phyloP scores from a whole-genome alignment of 2,888 invertebrate species.

The Heliconius hortense region DNA sequence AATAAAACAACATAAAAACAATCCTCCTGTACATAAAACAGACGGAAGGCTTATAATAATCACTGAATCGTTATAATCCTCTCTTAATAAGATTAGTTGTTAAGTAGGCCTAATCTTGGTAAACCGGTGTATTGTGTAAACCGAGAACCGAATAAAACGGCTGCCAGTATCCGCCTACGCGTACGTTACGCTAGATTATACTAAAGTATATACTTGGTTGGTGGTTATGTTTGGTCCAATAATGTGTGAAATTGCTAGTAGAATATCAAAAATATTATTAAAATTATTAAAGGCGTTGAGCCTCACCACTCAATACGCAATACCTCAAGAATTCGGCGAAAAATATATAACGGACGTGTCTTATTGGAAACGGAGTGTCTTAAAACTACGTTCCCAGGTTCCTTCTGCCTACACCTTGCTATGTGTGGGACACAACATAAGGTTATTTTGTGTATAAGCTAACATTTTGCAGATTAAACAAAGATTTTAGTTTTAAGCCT shows the following conservation, averaged over 20 bases:
- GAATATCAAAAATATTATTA: not conserved
- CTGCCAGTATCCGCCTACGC: constrained; percentile 9
- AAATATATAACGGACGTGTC: no score
- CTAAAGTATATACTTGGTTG: not conserved
- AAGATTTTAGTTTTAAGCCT: no score
- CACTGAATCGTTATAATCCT: constrained; percentile 21
- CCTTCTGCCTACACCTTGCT: not conserved
- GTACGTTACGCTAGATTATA: constrained; percentile 2
- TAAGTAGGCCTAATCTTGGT: constrained; percentile 40
- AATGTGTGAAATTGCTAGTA: not conserved
- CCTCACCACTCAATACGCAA: not conserved
- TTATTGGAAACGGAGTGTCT: not conserved
- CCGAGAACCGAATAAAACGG: constrained; percentile 26
- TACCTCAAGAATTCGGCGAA: not conserved
- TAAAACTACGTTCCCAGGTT: not conserved
- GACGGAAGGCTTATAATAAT: constrained; percentile 7
- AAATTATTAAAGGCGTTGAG: not conserved
- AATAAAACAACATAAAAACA: constrained; percentile 1
- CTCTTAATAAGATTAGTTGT: constrained; percentile 45
- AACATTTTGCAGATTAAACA: no score
- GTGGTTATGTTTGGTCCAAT: not conserved
- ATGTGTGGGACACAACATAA: not conserved
- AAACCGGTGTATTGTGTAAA: constrained; percentile 32
- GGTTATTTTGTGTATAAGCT: no score
- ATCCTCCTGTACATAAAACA: not conserved